Conservation (phyloP, 2,797 vertebrate genomes). For the Anabas testudineus region DNA sequence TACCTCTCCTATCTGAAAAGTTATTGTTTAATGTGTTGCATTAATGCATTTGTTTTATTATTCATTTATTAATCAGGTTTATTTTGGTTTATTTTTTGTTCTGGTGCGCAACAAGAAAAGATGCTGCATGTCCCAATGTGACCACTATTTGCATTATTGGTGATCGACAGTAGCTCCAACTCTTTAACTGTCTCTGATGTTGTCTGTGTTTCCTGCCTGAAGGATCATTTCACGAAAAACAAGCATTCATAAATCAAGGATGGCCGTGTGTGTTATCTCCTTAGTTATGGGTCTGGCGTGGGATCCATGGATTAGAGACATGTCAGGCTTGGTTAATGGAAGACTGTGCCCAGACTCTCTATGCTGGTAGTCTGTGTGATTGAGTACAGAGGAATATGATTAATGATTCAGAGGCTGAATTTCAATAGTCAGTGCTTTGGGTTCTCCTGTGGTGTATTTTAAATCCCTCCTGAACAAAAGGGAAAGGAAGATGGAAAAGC, state of each 20-base stretch:
- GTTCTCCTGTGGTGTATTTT: constrained; percentile 39
- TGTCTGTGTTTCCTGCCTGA: constrained; percentile 30
- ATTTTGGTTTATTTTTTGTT: neutral
- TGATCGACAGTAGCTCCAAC: constrained; percentile 28
- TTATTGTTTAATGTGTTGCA: neutral
- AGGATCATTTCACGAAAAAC: constrained; percentile 57
- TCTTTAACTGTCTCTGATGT: constrained; percentile 24
- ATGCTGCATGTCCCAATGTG: constrained; percentile 13
- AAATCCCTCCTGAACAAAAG: constrained; percentile 22
- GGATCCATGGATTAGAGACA: constrained; percentile 64
- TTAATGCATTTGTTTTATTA: neutral
- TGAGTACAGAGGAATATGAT: constrained; percentile 61
- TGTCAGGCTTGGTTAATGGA: constrained; percentile 72
- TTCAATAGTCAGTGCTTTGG: constrained; percentile 55
- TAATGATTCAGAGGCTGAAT: constrained; percentile 63
- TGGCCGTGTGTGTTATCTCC: constrained; percentile 66
- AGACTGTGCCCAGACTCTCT: constrained; percentile 48
- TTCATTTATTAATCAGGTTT: neutral
- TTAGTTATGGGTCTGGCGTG: constrained; percentile 52
- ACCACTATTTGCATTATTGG: constrained; percentile 1
- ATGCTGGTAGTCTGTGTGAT: constrained; percentile 54
- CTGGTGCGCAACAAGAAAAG: too few relatives aligned
- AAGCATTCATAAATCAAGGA: constrained; percentile 69
- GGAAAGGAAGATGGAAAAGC: neutral
- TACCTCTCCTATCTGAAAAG: neutral